Base-by-base conservation (phyloP, 2,888 invertebrate species). In the Liodrosophila aerea region DNA sequence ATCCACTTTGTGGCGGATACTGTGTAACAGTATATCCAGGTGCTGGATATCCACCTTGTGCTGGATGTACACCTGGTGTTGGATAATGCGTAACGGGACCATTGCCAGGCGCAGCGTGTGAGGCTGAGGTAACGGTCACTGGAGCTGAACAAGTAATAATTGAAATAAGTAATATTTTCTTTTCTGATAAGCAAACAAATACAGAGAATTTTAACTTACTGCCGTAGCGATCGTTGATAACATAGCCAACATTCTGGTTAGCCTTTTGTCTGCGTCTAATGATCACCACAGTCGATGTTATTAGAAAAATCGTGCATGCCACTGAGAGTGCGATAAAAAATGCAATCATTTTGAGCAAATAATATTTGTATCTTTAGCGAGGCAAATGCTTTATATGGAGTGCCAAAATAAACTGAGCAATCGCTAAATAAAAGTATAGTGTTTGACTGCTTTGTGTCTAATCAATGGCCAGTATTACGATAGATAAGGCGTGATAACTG, bases 401-500 rank as follows among this genome's bases (percentile, higher is more conserved):
- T 45, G 33, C 12, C n/a, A 45, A 41, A 29, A 7, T 15, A 16
- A 41, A 68, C 72, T 68, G 40, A 22, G 22, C 2, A 22, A 22
- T 22, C n/a, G n/a, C n/a, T n/a, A n/a, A n/a, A n/a, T n/a, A n/a
- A n/a, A n/a, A n/a, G n/a, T n/a, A n/a, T n/a, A n/a, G n/a, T 22
- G 22, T 22, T 22, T 22, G 22, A 5, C 22, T 5, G 22, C 5
- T 22, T 22, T 22, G 22, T 22, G 22, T 22, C 22, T 22, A 22
- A 22, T 22, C 22, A 57, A 39, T 39, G 22, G 22, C 1, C 49
- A 46, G 29, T 69, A 53, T 37, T 34, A 13, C 7, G 22, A 39
- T 7, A 53, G 64, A 67, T 69, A 69, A 67, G 47, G 34, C 7
- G 13, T 37, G 37, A 47, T 69, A 69, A 44, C 43, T 46, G 15